Conservation (phyloP, 2,888 invertebrate species). For the Eilema griseolum region DNA sequence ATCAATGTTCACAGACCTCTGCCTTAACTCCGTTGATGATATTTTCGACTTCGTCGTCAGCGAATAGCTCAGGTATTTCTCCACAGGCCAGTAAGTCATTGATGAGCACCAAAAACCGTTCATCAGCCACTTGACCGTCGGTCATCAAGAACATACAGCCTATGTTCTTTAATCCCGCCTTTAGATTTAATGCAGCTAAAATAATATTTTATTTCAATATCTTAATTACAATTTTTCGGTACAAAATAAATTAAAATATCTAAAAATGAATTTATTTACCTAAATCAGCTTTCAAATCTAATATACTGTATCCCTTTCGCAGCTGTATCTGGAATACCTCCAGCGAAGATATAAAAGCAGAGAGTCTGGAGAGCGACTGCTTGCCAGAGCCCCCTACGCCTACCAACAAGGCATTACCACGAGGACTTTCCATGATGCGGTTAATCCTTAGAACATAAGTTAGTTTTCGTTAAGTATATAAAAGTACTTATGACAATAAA, state of each 20-base stretch:
- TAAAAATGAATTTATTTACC: slow-evolving; percentile 57
- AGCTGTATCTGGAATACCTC: slow-evolving; percentile 98
- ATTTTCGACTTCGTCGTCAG: slow-evolving; percentile 96
- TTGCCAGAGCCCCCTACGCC: slow-evolving; percentile 99
- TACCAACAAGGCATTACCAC: slow-evolving; percentile 96
- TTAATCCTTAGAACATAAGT: slow-evolving; percentile 89
- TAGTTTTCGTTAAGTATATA: no score
- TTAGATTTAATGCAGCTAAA: slow-evolving; percentile 92
- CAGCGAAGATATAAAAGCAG: slow-evolving; percentile 95
- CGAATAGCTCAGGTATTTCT: slow-evolving; percentile 95
- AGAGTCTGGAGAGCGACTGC: slow-evolving; percentile 95
- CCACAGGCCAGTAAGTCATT: slow-evolving; percentile 98
- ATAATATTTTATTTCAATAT: slow-evolving; percentile 5
- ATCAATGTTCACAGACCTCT: slow-evolving; percentile 82
- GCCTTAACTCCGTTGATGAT: slow-evolving; percentile 92
- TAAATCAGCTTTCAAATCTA: slow-evolving; percentile 91
- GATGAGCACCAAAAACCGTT: slow-evolving; percentile 95
- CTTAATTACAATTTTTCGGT: neutral
- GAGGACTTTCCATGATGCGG: slow-evolving; percentile 95
- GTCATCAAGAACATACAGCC: slow-evolving; percentile 96
- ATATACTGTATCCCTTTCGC: slow-evolving; percentile 94
- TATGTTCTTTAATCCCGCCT: slow-evolving; percentile 94
- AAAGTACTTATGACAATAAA: no score
- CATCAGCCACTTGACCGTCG: slow-evolving; percentile 97
- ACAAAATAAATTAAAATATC: neutral